Base-by-base conservation (phyloP, 2,113 vertebrate species). In the Tautogolabrus adspersus region DNA sequence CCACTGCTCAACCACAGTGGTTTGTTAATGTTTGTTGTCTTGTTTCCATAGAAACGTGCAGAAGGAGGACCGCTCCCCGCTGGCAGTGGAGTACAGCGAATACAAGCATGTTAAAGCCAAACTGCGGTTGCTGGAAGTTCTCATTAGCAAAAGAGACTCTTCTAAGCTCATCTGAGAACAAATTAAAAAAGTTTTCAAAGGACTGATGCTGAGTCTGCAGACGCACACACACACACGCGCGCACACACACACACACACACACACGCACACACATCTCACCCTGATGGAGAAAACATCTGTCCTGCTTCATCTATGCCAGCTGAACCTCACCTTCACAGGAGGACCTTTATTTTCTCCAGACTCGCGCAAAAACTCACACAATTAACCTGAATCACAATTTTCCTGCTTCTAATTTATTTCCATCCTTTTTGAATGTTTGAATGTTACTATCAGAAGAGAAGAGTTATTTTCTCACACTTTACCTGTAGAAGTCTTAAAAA, bases 61-160 rank as follows among this genome's bases (percentile, higher is more conserved):
- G 92, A 99, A 98, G 86, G 98, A 99, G 89, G 98, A 99, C 80
- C 98, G 98, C 67, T 84, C 94, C 63, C 97, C 98, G 0, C 92
- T 98, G 94, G 95, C 96, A 0, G 96, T 95, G 66, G 97, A 99
- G 38, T 99, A 99, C 93, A 96, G 84, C 0, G 97, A 97, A 80
- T 99, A 99, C 93, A 99, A 98, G 88, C 97, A 99, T 51, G 84
- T 98, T 16, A 99, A 99, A 87, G 98, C 98, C 37, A 99, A 99
- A 77, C 93, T 99, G 65, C 91, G 96, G 83, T 95, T 99, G 30
- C 90, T 99, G 90, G 98, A 99, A 78, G 98, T 97, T 72, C 96
- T 99, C 75, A 98, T 99, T 94, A 99, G 96, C 95, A 99, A 99
- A 93, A 95, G 96, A 95, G 96, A 97, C 90, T 88, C 95, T 2